Evolutionary conservation across 1,140 invertebrate species (phyloP), one percentile per base, ranked within the genome.

Genomic region (Ceratina japonica): DNA sequence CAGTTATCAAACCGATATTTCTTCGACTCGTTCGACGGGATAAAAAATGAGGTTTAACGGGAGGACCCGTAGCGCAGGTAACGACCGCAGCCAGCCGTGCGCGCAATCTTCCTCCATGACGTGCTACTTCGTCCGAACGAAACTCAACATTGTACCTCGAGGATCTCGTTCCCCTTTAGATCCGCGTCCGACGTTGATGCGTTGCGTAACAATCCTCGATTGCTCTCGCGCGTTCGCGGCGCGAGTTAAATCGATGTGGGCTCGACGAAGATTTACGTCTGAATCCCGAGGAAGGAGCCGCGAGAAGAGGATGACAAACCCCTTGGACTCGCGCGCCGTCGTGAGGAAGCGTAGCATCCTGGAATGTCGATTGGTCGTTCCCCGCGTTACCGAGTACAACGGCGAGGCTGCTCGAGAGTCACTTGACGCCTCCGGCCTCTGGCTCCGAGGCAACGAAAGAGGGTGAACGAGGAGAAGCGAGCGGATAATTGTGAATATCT

Each of bases 401-500:
- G 3, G 54, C n/a, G 37, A 16, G 1, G 64, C 10, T 52, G 71
- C 52, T 75, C 75, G 61, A 71, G 81, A 37, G 37, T 75, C 78
- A 65, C 81, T 83, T 75, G 71, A 84, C 65, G 71, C 78, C 65
- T 79, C 13, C 58, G 58, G 24, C 56, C 22, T 8, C 69, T 44
- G 75, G 65, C 56, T 24, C 59, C 52, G 18, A 58, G 12, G 54
- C 13, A 22, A 49, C 54, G 68, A 15, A 22, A 56, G 61, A 63
- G 58, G 59, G 52, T 61, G 72, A 80, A 65, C 64, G 64, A 58
- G 20, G 22, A 54, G 56, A 59, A 56, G 52, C 58, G 65, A 63
- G 44, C 73, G 81, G 75, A 79, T 83, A 83, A 83, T 77, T 74
- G 81, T 68, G 69, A 83, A 82, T 83, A 82, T 82, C 69, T 77